phyloP scores from a whole-genome alignment of 2,888 invertebrate genomes.

The Lasioglossum marginatum region DNA sequence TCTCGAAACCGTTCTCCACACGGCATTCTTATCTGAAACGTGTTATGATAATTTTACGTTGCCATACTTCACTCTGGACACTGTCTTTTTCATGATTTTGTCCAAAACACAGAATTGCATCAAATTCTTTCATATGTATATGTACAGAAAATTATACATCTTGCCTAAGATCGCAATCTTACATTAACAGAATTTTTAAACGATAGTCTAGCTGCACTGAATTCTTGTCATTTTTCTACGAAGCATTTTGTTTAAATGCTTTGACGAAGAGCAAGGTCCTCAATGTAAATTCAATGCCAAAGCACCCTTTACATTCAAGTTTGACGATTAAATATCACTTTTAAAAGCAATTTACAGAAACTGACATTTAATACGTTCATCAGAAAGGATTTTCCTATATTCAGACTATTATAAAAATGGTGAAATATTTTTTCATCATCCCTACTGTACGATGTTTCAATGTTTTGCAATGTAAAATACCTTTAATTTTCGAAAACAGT shows the following conservation, averaged over 20 bases:
- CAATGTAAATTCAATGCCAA: too few relatives aligned
- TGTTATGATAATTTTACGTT: neutral
- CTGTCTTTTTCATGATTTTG: neutral
- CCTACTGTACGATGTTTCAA: neutral
- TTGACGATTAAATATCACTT: too few relatives aligned
- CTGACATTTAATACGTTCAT: neutral
- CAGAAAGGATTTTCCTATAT: neutral
- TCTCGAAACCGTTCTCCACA: neutral
- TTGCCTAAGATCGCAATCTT: too few relatives aligned
- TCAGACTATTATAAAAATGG: neutral
- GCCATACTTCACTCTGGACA: neutral
- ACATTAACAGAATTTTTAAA: neutral
- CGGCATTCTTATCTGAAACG: neutral
- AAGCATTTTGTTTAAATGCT: neutral
- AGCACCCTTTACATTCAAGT: neutral
- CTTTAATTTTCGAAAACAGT: neutral
- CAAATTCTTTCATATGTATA: neutral
- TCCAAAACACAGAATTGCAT: neutral
- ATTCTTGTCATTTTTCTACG: neutral
- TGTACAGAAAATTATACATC: neutral
- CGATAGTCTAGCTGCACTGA: neutral
- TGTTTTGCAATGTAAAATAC: neutral
- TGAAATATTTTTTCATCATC: neutral
- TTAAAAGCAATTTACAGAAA: too few relatives aligned
- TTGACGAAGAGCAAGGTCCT: too few relatives aligned